Conservation (phyloP, 2,113 vertebrate genomes). For the Oenanthe oenanthe region DNA sequence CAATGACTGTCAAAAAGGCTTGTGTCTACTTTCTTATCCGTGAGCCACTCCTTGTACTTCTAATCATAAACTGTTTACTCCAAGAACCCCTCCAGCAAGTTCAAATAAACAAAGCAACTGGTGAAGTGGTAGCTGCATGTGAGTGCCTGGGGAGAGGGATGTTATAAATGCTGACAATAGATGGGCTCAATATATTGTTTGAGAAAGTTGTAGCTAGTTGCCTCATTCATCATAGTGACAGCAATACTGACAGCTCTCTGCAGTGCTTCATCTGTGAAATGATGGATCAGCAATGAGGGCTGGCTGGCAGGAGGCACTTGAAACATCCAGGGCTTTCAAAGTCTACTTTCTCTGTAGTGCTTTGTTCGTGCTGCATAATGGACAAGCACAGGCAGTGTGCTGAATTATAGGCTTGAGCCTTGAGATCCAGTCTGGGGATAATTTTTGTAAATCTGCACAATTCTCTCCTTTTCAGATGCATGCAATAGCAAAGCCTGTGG, state of each 20-base stretch:
- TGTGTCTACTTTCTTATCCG: background rate
- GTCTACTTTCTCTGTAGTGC: background rate
- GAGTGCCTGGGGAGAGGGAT: background rate
- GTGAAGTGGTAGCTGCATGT: background rate
- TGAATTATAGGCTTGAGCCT: background rate
- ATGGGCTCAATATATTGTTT: constrained; percentile 44
- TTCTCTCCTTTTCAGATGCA: background rate
- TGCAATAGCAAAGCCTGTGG: background rate
- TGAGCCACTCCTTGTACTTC: background rate
- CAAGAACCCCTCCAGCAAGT: background rate
- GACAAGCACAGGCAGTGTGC: background rate
- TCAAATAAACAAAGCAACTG: constrained; percentile 15
- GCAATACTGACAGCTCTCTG: constrained; percentile 61
- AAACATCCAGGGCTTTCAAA: constrained; percentile 17
- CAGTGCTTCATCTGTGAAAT: constrained; percentile 56
- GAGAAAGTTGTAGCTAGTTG: constrained; percentile 44
- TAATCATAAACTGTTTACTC: background rate
- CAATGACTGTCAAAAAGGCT: background rate
- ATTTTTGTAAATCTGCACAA: background rate
- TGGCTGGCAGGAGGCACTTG: background rate
- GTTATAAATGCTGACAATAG: constrained; percentile 28
- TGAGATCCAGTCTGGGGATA: background rate
- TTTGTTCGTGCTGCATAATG: constrained; percentile 7
- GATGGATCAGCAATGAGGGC: constrained; percentile 43
- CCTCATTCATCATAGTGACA: constrained; percentile 65